A percentile compares a stretch with the other conserved stretches of the same genome.
Evolutionary conservation across 2,113 vertebrate genomes (phyloP).

Genomic region (Mesitornis unicolor): DNA sequence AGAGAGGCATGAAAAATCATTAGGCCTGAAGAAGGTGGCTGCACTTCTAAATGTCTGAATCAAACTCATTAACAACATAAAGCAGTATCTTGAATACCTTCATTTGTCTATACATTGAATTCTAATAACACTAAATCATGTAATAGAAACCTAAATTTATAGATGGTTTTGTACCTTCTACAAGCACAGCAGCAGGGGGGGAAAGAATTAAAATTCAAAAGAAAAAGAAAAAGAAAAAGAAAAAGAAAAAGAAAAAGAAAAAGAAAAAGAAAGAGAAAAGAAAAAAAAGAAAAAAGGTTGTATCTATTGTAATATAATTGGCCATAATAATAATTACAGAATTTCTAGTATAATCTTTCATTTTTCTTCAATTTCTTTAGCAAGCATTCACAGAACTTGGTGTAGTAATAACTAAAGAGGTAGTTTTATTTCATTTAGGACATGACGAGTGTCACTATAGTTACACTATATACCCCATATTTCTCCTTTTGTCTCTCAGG

Average conservation of each 20-base stretch:
- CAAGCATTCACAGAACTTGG: not conserved
- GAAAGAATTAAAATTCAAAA: too few species aligned
- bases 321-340: not conserved
- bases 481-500: not conserved
- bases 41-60: not conserved
- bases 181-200: not conserved
- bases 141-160: not conserved
- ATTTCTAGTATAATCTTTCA: not conserved
- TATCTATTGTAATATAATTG: not conserved
- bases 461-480: not conserved
- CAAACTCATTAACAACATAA: not conserved
- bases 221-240: too few species aligned
- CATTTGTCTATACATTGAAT: not conserved
- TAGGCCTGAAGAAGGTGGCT: not conserved
- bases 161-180: not conserved
- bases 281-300: not conserved
- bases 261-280: too few species aligned
- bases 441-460: too few species aligned
- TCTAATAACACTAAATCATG: not conserved
- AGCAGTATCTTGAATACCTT: not conserved
- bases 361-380: not conserved
- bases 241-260: too few species aligned
- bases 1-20: accelerated
- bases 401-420: not conserved
- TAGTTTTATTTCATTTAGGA: not conserved